Evolutionary conservation across 23 tunicate species (phyloP).

Genomic region (Clavelina lepadiformis): DNA sequence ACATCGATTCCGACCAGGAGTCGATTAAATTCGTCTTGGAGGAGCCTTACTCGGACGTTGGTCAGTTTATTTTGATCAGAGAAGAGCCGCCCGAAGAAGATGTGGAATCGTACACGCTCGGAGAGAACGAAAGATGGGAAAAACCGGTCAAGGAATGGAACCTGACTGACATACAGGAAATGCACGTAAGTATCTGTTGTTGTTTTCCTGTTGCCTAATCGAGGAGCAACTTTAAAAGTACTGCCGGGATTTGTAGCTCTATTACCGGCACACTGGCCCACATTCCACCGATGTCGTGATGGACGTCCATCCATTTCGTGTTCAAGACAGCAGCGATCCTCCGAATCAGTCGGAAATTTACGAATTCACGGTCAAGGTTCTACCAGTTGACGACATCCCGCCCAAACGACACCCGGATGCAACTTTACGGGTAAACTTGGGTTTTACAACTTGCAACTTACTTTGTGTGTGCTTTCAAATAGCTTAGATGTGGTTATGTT

Average conservation of each 20-base stretch:
- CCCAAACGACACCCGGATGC: slow-evolving; percentile 43
- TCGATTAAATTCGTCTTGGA: slow-evolving; percentile 43
- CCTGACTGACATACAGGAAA: slow-evolving; percentile 31
- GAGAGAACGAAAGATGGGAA: slow-evolving; percentile 44
- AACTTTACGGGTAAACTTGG: slow-evolving; percentile 52
- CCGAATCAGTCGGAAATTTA: slow-evolving; percentile 60
- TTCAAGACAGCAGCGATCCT: slow-evolving; percentile 74
- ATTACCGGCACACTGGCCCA: slow-evolving; percentile 72
- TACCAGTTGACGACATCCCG: slow-evolving; percentile 84
- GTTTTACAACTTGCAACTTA: background rate
- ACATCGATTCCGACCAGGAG: slow-evolving; percentile 51
- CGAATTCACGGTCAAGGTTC: slow-evolving; percentile 61
- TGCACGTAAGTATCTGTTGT: slow-evolving; percentile 37
- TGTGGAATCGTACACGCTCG: slow-evolving; percentile 27
- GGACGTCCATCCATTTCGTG: slow-evolving; percentile 69
- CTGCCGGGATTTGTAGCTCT: slow-evolving; percentile 49
- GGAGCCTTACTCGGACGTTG: slow-evolving; percentile 50
- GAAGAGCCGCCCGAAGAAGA: slow-evolving; percentile 19
- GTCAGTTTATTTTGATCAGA: slow-evolving; percentile 48
- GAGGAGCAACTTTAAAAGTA: too few species aligned
- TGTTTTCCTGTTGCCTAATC: background rate
- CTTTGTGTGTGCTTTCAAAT: background rate
- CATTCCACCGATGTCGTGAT: slow-evolving; percentile 81
- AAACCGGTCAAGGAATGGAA: slow-evolving; percentile 48
- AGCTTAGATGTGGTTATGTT: background rate